Evolutionary conservation across 2,113 vertebrate species (phyloP), one percentile per base, ranked within the genome.

Genomic region (Neogale vison): DNA sequence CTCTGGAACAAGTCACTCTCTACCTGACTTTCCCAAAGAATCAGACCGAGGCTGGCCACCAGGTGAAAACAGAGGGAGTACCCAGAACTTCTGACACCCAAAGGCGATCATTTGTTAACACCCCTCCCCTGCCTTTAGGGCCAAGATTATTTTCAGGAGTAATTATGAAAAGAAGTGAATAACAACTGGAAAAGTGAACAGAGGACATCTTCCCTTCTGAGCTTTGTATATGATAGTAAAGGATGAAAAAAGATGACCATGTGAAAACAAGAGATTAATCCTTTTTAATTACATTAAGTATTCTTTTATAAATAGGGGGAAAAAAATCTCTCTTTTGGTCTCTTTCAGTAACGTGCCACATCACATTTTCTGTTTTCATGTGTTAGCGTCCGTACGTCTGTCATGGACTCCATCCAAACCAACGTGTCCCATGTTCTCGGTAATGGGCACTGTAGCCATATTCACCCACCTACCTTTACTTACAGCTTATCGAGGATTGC

Each of bases 141-240:
- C 79, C 63, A 88, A 86, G 57, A 29, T 47, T 31, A 86, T 65
- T 59, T 81, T 65, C 57, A 77, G 55, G 34, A 86, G 85, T 85
- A 83, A 77, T 11, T 31, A 87, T 18, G 12, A 61, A 72, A 57
- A 59, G 24, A 93, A 90, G 45, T 90, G 50, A 59, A 21, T 67
- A 95, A 92, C 26, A 31, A n/a, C 24, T 57, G n/a, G 87, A 67
- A 96, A 72, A 74, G 26, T 0, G 81, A 14, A 50, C 7, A 15
- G 31, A 45, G 34, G 79, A 45, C 29, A 77, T 59, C 39, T 87
- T 85, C 65, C 50, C 91, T 80, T 36, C 47, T 92, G 31, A 94
- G 71, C 23, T 72, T 45, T 50, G 17, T 8, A 47, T 72, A 72
- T 9, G 36, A 83, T 29, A 86, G 55, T 26, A 93, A 94, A 71